Evolutionary conservation across 64 coral and sea anemone genomes (phyloP).

Genomic region (Pocillopora verrucosa): DNA sequence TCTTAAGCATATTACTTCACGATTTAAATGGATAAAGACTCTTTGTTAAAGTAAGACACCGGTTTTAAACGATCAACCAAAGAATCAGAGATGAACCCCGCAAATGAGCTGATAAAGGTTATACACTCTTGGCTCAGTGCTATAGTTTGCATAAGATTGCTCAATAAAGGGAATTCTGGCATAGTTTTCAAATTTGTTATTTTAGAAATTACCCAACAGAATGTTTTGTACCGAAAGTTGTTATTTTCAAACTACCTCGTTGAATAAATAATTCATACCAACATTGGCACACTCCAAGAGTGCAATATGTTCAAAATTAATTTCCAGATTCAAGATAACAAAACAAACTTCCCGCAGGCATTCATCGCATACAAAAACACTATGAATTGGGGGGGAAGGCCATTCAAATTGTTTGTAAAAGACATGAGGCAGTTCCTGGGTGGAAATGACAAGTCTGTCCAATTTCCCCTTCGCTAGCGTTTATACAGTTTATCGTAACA

Average conservation of each 20-base stretch:
- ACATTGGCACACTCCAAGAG: not conserved
- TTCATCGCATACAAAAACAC: not conserved
- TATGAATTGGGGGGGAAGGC: not conserved
- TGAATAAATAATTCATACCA: not conserved
- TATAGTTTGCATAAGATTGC: not conserved
- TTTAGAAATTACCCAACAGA: not conserved
- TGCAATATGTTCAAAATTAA: slow-evolving; percentile 11
- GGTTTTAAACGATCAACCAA: no score
- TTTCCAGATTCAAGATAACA: not conserved
- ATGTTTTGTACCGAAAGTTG: not conserved
- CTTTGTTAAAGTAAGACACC: no score
- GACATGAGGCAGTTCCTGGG: not conserved
- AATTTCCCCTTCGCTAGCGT: slow-evolving; percentile 19
- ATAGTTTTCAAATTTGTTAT: not conserved
- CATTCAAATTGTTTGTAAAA: not conserved
- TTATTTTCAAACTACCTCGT: not conserved
- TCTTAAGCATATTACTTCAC: not conserved
- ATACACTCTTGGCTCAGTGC: no score
- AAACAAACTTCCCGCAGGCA: slow-evolving; percentile 1
- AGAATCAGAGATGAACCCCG: no score
- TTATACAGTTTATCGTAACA: slow-evolving; percentile 18
- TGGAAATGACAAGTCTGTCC: not conserved
- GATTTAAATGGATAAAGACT: no score
- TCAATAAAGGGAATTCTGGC: not conserved
- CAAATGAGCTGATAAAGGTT: no score